Evolutionary conservation across 2,888 invertebrate genomes (phyloP), one percentile per base, ranked within the genome.

Genomic region (Leptinotarsa tumamoca): DNA sequence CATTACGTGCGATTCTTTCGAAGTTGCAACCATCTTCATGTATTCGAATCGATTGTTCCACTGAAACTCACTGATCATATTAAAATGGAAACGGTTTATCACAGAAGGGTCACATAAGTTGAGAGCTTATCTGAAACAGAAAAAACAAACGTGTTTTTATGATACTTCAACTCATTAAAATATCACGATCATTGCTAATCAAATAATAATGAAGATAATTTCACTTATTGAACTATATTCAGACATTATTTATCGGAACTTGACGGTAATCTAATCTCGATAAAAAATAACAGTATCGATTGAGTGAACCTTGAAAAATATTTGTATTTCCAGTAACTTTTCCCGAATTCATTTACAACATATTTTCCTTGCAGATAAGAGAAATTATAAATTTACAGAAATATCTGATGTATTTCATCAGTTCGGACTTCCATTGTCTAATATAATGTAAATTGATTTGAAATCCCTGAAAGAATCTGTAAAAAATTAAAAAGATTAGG

Each of bases 1-100:
- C 82, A 93, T 86, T 74, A 91, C 84, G 76, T 92, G 89, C 77
- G 89, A 89, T 74, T 87, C 84, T 68, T 72, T 82, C n/a, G 70
- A 21, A 27, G 70, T 72, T 66, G 63, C 73, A 14, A 73, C 73
- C 68, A 79, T 71, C 49, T 79, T 76, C 43, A 63, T 17, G 3
- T 63, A 49, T 7, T 10, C 58, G 63, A 49, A 7, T 61, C 69
- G 56, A 51, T 72, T 17, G 68, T 17, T 54, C 56, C 67, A 70
- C 67, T 67, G 66, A 56, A 43, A 52, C 50, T 50, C 33, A 18
- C 43, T 49, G 71, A 54, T 74, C 71, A 52, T 71, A 66, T 52
- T 15, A 7, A 13, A 18, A 54, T 66, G n/a, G 50, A 21, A 71
- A 14, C 21, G 63, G 27, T 73, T 68, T 77, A 74, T 77, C 77